Evolutionary conservation across 2,113 vertebrate species (phyloP), one percentile per base, ranked within the genome.

Genomic region (Nansenia antarctica): DNA sequence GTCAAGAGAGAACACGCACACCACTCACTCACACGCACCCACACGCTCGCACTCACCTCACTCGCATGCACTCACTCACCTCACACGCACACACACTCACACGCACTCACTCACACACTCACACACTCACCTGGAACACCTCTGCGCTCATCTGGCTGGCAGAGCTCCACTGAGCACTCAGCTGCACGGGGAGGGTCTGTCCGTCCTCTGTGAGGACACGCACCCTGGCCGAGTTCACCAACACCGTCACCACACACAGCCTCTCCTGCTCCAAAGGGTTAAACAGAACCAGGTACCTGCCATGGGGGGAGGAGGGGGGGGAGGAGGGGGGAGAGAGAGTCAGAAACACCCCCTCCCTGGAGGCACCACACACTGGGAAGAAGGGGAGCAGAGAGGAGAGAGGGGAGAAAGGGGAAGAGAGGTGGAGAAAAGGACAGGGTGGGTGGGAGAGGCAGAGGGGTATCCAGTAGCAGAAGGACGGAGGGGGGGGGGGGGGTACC

Each of bases 181-280:
- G 87, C 93, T 99, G 97, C 35, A 93, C 86, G 0, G 94, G 94
- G 71, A 98, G 82, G 1, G 92, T 95, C 80, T 95, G 95, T 0
- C 98, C 96, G 0, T 98, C 95, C 83, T 97, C 95, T 0, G 94
- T 94, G 1, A 96, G 91, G 49, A 98, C 94, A 0, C 88, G 86
- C 63, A 96, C 91, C 0, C 81, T 89, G 0, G 92, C 91, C 0
- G 94, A 92, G 90, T 91, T 94, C 76, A 99, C 95, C 77, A 97
- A 84, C 67, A 98, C 86, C 0, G 92, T 93, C 69, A 98, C 94
- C 1, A 93, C 24, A 0, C 92, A 95, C 80, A 98, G 89, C 4
- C 94, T 93, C 60, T 98, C 96, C 83, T 96, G 95, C 72, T 96
- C 98, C 65, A 98, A 74, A 0, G 95, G 94, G 88, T 99, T 99